Conservation (phyloP, 1,140 invertebrate species). For the Drosophila nikananu region DNA sequence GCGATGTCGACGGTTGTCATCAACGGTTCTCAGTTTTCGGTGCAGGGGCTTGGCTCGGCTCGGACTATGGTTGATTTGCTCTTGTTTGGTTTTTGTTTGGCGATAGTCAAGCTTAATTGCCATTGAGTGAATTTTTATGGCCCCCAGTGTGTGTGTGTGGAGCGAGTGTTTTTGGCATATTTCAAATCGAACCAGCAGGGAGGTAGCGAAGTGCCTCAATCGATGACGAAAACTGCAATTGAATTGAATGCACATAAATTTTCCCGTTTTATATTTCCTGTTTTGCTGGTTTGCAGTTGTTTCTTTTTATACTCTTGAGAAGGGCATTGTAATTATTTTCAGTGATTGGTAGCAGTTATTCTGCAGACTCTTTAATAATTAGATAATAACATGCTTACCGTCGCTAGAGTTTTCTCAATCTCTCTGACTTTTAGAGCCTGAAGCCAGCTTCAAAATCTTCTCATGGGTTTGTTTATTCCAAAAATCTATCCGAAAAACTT, state of each 20-base stretch:
- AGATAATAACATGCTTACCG: too few relatives aligned
- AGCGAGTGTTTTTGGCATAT: conserved; percentile 67
- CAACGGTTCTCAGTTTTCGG: conserved; percentile 29
- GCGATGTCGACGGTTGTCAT: conserved; percentile 67
- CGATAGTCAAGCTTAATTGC: conserved; percentile 72
- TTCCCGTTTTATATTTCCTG: conserved; percentile 23
- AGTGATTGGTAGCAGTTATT: too few relatives aligned
- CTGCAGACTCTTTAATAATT: too few relatives aligned
- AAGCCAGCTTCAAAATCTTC: too few relatives aligned
- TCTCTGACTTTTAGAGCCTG: too few relatives aligned
- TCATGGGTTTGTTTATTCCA: too few relatives aligned
- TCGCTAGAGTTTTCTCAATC: too few relatives aligned
- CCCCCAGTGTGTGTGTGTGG: conserved; percentile 48
- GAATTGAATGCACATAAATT: conserved; percentile 76
- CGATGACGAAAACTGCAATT: conserved; percentile 63
- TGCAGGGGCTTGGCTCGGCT: conserved; percentile 16
- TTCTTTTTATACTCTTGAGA: not conserved
- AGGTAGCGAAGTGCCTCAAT: conserved; percentile 36
- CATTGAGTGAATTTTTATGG: conserved; percentile 76
- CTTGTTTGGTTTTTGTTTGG: conserved; percentile 33
- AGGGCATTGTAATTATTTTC: not conserved
- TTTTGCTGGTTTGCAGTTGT: conserved; percentile 7
- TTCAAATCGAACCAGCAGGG: conserved; percentile 51
- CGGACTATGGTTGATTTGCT: conserved; percentile 38
- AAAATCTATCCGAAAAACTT: too few relatives aligned